Evolutionary conservation across 2,888 invertebrate species (phyloP), one percentile per base, ranked within the genome.

Genomic region (Drosophila picticornis): DNA sequence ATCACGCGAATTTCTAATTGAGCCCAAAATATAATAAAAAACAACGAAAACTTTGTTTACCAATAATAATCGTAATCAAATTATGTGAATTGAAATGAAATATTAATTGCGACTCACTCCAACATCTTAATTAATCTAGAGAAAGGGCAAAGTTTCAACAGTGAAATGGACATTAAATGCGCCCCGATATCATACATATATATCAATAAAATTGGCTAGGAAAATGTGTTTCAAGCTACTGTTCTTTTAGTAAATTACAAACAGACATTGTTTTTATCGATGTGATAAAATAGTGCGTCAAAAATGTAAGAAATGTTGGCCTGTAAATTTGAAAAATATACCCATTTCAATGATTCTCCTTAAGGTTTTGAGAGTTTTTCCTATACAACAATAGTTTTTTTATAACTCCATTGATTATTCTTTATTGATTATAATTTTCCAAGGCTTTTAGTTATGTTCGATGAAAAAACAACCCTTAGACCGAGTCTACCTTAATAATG

Each of bases 61-160:
- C 89, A 82, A 82, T 82, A 82, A 82, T 81, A 81, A 74, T 76
- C 83, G 78, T 84, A 84, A 90, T 83, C 81, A 83, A 90, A 85
- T 88, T 85, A 88, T 77, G 77, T 75, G 88, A 76, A 88, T 88
- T 77, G 77, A 79, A 82, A 72, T 80, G 73, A 83, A 79, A 81
- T 89, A 87, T 89, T 87, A 76, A 82, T 81, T 79, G 70, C 60
- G 22, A 10, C 68, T 36, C 67, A 40, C 43, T 46, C 72, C 36
- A 43, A 13, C 19, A 11, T 25, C 22, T 34, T 29, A 77, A 50
- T 66, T 63, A 43, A 7, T 43, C 10, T 7, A 4, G 3, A 43
- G n/a, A 19, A 13, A 10, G 55, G 50, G n/a, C 10, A 72, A 27
- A 36, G 31, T 25, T 62, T 40, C 40, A 11, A 10, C n/a, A 40